A percentile compares a stretch with the other conserved stretches of the same genome.
Evolutionary conservation across 2,113 vertebrate genomes (phyloP).

Genomic region (Scortum barcoo): DNA sequence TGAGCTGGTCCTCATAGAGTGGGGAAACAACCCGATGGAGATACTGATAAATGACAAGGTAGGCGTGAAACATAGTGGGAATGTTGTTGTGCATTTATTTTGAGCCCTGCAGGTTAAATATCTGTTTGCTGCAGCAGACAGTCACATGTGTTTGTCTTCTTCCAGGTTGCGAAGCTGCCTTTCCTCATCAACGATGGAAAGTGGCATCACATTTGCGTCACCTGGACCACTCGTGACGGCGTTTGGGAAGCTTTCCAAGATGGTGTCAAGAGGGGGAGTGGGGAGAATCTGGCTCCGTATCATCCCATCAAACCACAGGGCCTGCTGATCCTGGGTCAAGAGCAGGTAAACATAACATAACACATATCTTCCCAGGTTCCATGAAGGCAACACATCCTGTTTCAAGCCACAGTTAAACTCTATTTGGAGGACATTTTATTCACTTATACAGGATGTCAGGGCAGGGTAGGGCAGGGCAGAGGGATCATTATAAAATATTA

Average conservation of each 20-base stretch:
- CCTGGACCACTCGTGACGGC: conserved; percentile 97
- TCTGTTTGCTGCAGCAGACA: not conserved
- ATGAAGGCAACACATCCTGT: not conserved
- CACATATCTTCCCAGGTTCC: not conserved
- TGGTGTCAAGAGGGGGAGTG: conserved; percentile 91
- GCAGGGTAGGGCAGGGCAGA: not conserved
- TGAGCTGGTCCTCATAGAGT: conserved; percentile 97
- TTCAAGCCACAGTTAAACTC: not conserved
- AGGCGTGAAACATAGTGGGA: not conserved
- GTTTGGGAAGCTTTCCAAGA: conserved; percentile 99
- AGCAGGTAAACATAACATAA: conserved; percentile 88
- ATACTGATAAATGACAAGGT: conserved; percentile 99
- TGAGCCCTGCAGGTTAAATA: too few relatives aligned
- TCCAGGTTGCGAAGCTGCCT: conserved; percentile 95
- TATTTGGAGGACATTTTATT: not conserved
- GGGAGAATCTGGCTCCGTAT: conserved; percentile 96
- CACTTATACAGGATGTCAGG: not conserved
- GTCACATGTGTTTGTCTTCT: not conserved
- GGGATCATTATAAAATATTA: not conserved
- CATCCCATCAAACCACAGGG: conserved; percentile 98
- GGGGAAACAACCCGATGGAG: conserved; percentile 99
- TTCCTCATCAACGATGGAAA: conserved; percentile 96
- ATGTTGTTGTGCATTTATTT: not conserved
- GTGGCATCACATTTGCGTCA: conserved; percentile 98
- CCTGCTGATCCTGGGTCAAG: conserved; percentile 95